phyloP scores from a whole-genome alignment of 2,888 invertebrate species.

The Petrolisthes manimaculis region DNA sequence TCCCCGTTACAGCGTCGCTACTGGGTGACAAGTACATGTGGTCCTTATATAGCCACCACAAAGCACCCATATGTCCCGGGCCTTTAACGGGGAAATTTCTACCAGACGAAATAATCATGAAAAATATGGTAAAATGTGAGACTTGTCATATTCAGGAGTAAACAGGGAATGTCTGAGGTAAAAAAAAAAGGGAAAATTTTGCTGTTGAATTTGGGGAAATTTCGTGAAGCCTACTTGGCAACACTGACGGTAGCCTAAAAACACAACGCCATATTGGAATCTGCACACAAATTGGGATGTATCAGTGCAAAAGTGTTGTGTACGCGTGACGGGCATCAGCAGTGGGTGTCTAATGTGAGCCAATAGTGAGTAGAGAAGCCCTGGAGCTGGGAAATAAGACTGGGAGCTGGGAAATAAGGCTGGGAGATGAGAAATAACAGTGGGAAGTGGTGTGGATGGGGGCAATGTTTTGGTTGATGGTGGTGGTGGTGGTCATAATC shows the following conservation, averaged over 20 bases:
- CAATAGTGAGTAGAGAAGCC: neutral
- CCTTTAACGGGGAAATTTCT: too few species aligned
- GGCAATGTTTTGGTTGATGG: slow-evolving; percentile 20
- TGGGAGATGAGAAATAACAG: neutral
- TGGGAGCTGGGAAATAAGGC: neutral
- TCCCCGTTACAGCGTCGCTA: too few species aligned
- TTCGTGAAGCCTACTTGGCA: too few species aligned
- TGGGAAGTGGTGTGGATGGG: neutral
- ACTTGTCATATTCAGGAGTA: too few species aligned
- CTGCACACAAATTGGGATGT: slow-evolving; percentile 55
- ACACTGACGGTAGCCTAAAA: slow-evolving; percentile 27
- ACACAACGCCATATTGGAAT: slow-evolving; percentile 61
- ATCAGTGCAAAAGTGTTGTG: slow-evolving; percentile 38
- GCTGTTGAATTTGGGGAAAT: too few species aligned
- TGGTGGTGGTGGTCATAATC: neutral
- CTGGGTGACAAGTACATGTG: too few species aligned
- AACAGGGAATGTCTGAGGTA: too few species aligned
- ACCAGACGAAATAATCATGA: neutral
- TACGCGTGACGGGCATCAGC: slow-evolving; percentile 13
- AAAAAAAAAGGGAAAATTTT: too few species aligned
- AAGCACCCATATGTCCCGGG: too few species aligned
- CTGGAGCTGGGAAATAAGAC: slow-evolving; percentile 2
- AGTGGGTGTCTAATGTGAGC: slow-evolving; percentile 3
- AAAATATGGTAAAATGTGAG: too few species aligned
- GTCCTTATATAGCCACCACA: too few species aligned